Conservation (phyloP, 1,140 invertebrate species). For the Drosophila lacteicornis region DNA sequence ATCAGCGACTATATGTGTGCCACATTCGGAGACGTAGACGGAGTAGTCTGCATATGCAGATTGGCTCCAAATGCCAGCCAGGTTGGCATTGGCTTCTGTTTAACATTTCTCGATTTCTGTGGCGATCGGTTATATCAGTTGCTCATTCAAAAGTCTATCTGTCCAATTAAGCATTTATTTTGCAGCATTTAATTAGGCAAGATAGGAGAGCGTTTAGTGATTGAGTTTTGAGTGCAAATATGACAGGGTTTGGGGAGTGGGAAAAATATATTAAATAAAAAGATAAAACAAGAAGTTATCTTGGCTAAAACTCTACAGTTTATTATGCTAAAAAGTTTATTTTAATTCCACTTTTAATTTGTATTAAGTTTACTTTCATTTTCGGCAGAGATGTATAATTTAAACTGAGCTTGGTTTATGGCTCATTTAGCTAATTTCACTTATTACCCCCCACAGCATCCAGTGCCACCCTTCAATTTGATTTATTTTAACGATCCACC, state of each 20-base stretch:
- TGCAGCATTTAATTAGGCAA: slow-evolving; percentile 71
- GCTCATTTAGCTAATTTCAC: slow-evolving; percentile 63
- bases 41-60: slow-evolving; percentile 60
- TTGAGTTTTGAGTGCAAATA: slow-evolving; percentile 50
- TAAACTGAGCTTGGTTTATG: slow-evolving; percentile 43
- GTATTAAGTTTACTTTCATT: slow-evolving; percentile 20
- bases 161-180: slow-evolving; percentile 80
- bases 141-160: slow-evolving; percentile 77
- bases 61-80: slow-evolving; percentile 64
- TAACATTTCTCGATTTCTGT: slow-evolving; percentile 41
- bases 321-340: background rate
- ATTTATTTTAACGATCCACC: slow-evolving; percentile 72
- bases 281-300: background rate
- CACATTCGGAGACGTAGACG: slow-evolving; percentile 17
- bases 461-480: slow-evolving; percentile 22
- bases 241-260: slow-evolving; percentile 30
- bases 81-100: slow-evolving; percentile 37
- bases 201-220: slow-evolving; percentile 59
- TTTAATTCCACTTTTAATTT: background rate
- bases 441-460: slow-evolving; percentile 41
- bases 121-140: slow-evolving; percentile 33
- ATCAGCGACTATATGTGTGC: slow-evolving; percentile 41
- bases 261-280: background rate
- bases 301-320: background rate
- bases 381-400: slow-evolving; percentile 24